Percentiles rank a stretch among this genome's conserved stretches.
Conservation (phyloP, 2,797 vertebrate species). For the Odontamblyopus rebecca region DNA sequence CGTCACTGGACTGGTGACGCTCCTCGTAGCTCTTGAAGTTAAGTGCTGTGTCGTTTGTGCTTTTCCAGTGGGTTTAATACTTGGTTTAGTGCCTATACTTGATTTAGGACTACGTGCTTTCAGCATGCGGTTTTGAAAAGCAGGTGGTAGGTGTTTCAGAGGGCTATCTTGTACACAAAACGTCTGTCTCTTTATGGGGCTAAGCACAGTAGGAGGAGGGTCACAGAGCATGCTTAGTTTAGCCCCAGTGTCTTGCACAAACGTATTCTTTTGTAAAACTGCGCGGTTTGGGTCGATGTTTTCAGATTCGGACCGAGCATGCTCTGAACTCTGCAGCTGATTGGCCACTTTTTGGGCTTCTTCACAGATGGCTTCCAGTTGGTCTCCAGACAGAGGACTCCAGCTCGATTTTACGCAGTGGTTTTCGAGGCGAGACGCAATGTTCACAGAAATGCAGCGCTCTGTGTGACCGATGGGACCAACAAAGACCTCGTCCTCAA, state of each 20-base stretch:
- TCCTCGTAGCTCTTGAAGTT: conserved; percentile 13
- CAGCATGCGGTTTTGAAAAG: conserved; percentile 68
- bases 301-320: background rate
- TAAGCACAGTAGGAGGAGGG: conserved; percentile 53
- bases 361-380: conserved; percentile 85
- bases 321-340: conserved; percentile 71
- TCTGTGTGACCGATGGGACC: conserved; percentile 80
- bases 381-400: conserved; percentile 83
- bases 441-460: conserved; percentile 69
- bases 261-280: conserved; percentile 65
- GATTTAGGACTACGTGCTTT: conserved; percentile 19
- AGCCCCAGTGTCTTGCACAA: conserved; percentile 75
- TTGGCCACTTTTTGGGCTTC: conserved; percentile 85
- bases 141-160: conserved; percentile 77
- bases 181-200: conserved; percentile 87
- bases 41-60: background rate
- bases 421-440: conserved; percentile 37
- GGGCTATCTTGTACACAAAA: conserved; percentile 85
- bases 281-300: background rate
- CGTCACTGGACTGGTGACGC: conserved; percentile 67
- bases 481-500: conserved; percentile 87
- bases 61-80: background rate
- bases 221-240: conserved; percentile 78
- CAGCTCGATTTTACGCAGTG: conserved; percentile 57
- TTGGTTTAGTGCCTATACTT: background rate